Percentiles rank a stretch among this genome's conserved stretches.
These are phyloP conservation scores for Coptodon rendalli DNA, from an alignment of 2,113 vertebrate genomes.

Conservation along the genomic window DNA sequence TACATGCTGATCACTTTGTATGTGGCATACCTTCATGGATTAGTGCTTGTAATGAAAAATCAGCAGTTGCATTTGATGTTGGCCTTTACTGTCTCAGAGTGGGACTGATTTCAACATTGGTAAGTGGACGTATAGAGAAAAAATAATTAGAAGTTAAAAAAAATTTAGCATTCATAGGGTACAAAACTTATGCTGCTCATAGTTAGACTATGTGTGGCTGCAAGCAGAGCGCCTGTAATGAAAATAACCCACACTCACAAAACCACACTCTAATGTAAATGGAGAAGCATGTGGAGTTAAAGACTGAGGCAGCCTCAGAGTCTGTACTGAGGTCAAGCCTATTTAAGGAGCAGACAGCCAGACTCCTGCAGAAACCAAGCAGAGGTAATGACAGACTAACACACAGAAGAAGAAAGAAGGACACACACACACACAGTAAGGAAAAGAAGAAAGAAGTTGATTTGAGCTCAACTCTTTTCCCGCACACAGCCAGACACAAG, in stretches of 20 bases:
- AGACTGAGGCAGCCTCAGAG: constrained; percentile 48
- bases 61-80: background rate
- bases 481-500: background rate
- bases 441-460: background rate
- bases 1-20: background rate
- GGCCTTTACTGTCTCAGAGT: background rate
- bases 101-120: background rate
- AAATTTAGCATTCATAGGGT: background rate
- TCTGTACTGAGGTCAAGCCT: constrained; percentile 61
- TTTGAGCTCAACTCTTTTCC: constrained; percentile 4
- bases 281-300: constrained; percentile 52
- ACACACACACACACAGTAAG: background rate
- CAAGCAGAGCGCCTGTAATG: background rate
- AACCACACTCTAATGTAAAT: constrained; percentile 43
- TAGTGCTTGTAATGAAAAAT: constrained; percentile 17
- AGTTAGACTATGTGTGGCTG: background rate
- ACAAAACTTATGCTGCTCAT: background rate
- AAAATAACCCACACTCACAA: constrained; percentile 20
- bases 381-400: constrained; percentile 54
- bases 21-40: background rate
- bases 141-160: constrained; percentile 14
- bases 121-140: background rate
- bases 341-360: constrained; percentile 67
- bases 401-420: constrained; percentile 1
- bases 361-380: constrained; percentile 59